These are phyloP conservation scores for Spea bombifrons DNA, from an alignment of 2,113 vertebrate species.

Conservation along the genomic window DNA sequence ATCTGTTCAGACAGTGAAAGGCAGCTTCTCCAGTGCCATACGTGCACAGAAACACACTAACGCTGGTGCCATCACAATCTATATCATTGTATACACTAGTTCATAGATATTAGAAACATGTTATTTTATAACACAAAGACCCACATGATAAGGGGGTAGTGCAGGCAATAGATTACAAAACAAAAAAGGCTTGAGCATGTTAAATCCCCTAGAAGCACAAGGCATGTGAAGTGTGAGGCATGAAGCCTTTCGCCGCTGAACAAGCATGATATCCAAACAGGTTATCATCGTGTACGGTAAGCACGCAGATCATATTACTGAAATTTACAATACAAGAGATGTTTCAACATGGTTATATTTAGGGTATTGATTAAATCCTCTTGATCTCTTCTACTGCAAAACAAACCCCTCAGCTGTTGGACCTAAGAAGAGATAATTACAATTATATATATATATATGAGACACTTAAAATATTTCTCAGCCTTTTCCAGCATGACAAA, in stretches of 20 bases:
- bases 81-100: too few species aligned
- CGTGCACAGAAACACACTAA: neutral
- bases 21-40: neutral
- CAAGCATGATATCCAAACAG: too few species aligned
- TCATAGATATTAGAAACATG: too few species aligned
- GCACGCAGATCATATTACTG: constrained; percentile 33
- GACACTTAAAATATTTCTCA: constrained; percentile 18
- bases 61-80: too few species aligned
- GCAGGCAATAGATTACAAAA: too few species aligned
- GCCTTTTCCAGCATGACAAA: constrained; percentile 14
- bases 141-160: too few species aligned
- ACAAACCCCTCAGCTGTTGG: constrained; percentile 35
- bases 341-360: constrained; percentile 20
- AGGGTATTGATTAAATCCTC: constrained; percentile 33
- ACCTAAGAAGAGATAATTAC: constrained; percentile 15
- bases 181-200: too few species aligned
- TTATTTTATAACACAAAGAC: too few species aligned
- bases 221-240: too few species aligned
- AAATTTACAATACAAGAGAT: constrained; percentile 13
- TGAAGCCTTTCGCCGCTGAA: too few species aligned
- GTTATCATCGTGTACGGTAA: neutral
- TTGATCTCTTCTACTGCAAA: constrained; percentile 35
- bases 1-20: neutral
- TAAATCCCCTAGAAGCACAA: too few species aligned
- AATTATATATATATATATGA: neutral